Percentiles rank a stretch among this genome's conserved stretches.
phyloP scores from a whole-genome alignment of 2,888 invertebrate species.

The Acanthosepion pharaonis region DNA sequence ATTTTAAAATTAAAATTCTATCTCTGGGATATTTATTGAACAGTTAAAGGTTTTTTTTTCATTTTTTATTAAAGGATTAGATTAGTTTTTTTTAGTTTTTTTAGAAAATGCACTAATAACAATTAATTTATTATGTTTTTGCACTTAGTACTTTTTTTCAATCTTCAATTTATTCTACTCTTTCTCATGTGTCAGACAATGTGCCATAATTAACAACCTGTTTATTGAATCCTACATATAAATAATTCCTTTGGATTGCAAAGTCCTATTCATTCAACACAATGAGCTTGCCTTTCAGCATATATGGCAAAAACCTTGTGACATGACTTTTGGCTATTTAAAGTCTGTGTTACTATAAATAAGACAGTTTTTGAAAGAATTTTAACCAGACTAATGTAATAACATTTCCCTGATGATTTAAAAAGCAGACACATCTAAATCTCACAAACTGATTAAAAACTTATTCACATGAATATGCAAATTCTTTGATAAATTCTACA shows the following conservation, averaged over 20 bases:
- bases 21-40: not conserved
- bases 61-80: not conserved
- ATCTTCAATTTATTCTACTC: not conserved
- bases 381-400: not conserved
- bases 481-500: too few relatives aligned
- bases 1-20: too few relatives aligned
- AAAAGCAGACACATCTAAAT: not conserved
- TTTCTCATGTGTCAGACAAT: slow-evolving; percentile 1
- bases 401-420: not conserved
- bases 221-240: slow-evolving; percentile 15
- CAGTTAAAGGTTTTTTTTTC: not conserved
- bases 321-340: slow-evolving; percentile 13
- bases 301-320: not conserved
- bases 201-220: not conserved
- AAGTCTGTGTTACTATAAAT: not conserved
- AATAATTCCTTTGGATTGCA: not conserved
- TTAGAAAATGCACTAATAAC: not conserved
- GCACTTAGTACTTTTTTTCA: not conserved
- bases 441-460: not conserved
- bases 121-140: not conserved
- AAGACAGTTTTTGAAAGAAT: not conserved
- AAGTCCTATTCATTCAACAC: not conserved
- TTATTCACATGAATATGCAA: too few relatives aligned
- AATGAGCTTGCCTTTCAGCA: slow-evolving; percentile 6
- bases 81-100: not conserved